phyloP scores from a whole-genome alignment of 1,140 invertebrate species.

The Rhagoletis zephyria region DNA sequence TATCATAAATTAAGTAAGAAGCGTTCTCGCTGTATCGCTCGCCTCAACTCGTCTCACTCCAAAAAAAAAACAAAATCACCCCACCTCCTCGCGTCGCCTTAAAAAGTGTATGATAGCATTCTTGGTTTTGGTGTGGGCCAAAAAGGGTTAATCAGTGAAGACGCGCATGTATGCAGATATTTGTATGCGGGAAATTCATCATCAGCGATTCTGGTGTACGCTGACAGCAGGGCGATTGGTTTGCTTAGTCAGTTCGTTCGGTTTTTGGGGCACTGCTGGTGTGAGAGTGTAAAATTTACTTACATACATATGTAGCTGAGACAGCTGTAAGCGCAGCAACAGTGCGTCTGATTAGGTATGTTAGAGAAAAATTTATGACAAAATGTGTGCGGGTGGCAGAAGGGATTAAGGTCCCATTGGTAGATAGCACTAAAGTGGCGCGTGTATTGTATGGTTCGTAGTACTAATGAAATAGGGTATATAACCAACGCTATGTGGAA shows the following conservation, averaged over 20 bases:
- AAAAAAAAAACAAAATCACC: neutral
- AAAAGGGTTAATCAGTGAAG: constrained; percentile 46
- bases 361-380: neutral
- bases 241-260: constrained; percentile 22
- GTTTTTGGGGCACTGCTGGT: neutral
- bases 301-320: too few relatives aligned
- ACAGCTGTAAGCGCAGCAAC: neutral
- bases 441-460: neutral
- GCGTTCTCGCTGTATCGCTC: neutral
- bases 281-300: neutral
- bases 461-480: too few relatives aligned
- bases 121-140: neutral
- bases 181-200: constrained; percentile 49
- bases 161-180: constrained; percentile 25
- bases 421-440: neutral
- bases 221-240: constrained; percentile 35
- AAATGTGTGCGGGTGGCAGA: neutral
- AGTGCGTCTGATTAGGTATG: constrained; percentile 14
- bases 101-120: constrained; percentile 15
- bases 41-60: constrained; percentile 20
- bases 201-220: neutral
- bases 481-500: too few relatives aligned
- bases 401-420: neutral
- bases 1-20: constrained; percentile 70
- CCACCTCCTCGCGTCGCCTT: neutral